Evolutionary conservation across 1,140 invertebrate genomes (phyloP).

Genomic region (Drosophila nannoptera): DNA sequence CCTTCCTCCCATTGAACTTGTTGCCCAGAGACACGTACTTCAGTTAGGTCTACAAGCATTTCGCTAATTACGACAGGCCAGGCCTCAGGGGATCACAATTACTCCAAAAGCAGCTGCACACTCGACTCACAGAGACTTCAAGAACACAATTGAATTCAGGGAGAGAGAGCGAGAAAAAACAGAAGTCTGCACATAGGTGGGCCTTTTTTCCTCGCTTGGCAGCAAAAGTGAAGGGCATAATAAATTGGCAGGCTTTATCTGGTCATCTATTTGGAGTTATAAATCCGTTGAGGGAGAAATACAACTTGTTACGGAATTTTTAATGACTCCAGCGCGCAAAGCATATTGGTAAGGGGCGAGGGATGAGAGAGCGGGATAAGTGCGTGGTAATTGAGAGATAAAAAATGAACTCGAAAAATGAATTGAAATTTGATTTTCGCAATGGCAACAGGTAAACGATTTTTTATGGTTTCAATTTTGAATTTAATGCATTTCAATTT

Average conservation of each 20-base stretch:
- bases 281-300: conserved; percentile 20
- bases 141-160: conserved; percentile 18
- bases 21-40: conserved; percentile 9
- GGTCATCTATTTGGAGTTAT: conserved; percentile 19
- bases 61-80: conserved; percentile 18
- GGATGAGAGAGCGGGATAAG: conserved; percentile 6
- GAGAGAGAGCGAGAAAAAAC: conserved; percentile 15
- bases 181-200: conserved; percentile 3
- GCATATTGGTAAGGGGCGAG: background rate
- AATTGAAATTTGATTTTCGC: background rate
- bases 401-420: background rate
- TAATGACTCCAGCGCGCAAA: conserved; percentile 51
- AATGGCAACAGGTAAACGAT: conserved; percentile 53
- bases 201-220: conserved; percentile 22
- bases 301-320: conserved; percentile 35
- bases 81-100: background rate
- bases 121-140: conserved; percentile 18
- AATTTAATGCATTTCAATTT: conserved; percentile 63
- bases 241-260: conserved; percentile 35
- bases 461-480: conserved; percentile 57
- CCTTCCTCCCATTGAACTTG: background rate
- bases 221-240: conserved; percentile 59
- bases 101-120: conserved; percentile 13
- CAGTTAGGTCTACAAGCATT: background rate
- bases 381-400: conserved; percentile 27